phyloP scores from a whole-genome alignment of 2,113 vertebrate genomes.

The Pterocles orientalis region DNA sequence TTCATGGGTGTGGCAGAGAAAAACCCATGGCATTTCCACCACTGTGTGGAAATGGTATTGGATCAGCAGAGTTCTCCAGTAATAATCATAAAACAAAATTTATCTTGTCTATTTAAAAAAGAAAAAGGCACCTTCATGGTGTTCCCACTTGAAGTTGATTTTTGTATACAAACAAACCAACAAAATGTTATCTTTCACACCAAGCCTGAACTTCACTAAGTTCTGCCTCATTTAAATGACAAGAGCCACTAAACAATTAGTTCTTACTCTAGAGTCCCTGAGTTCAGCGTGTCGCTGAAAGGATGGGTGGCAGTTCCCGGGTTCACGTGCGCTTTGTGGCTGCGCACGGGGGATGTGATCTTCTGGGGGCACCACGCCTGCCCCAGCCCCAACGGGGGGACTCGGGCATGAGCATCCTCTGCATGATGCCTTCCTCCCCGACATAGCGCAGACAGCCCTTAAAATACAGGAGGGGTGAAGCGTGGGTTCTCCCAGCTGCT shows the following conservation, averaged over 20 bases:
- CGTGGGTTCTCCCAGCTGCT: rapidly evolving
- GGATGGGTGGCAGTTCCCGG: rapidly evolving
- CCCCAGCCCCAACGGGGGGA: rapidly evolving
- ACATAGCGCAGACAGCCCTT: rapidly evolving
- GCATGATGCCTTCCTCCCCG: rapidly evolving
- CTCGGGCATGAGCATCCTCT: rapidly evolving
- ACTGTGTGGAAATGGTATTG: rapidly evolving
- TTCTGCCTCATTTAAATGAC: background rate
- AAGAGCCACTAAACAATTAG: background rate
- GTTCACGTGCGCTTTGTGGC: rapidly evolving
- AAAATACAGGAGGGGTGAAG: rapidly evolving
- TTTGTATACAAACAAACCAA: background rate
- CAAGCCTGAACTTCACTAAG: background rate
- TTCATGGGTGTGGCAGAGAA: background rate
- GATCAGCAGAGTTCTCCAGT: background rate
- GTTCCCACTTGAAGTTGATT: background rate
- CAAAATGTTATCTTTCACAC: background rate
- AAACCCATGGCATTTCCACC: background rate
- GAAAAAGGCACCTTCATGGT: background rate
- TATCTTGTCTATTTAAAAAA: background rate
- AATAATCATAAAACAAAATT: rapidly evolving
- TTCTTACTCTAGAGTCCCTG: background rate
- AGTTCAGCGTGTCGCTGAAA: rapidly evolving
- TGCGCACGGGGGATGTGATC: background rate
- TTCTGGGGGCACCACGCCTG: background rate